Base-by-base conservation (phyloP, 2,797 vertebrate species). In the Champsocephalus esox region DNA sequence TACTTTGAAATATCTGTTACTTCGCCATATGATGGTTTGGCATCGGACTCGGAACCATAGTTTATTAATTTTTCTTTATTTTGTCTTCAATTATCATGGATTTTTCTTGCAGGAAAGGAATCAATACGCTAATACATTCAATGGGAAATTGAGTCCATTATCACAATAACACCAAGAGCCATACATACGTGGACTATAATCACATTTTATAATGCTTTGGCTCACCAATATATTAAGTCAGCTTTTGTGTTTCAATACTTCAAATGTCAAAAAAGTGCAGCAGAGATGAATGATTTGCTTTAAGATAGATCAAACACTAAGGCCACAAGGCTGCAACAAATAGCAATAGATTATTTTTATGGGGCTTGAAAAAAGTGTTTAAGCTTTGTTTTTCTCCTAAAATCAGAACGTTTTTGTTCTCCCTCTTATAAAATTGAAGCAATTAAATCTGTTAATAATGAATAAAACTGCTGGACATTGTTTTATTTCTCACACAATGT, bases 81-180 rank as follows among this genome's bases (percentile, higher is more conserved):
- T 21, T 68, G 32, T 51, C 64, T 43, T 60, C 59, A 80, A 9
- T 38, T 21, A 12, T 61, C 11, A 52, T 65, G 10, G 32, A 63
- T 41, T 74, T 46, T 55, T 70, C 21, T 73, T 41, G 41, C 32
- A 14, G 34, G 38, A 24, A 9, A 71, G 16, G 54, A 81, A 81
- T 86, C 67, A 68, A 81, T 82, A 57, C 48, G 3, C 56, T 44
- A 59, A 62, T 64, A 45, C 16, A 77, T 63, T 77, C 11, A 12
- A 61, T 49, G 12, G 56, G 28, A 77, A 75, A 77, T 55, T 44
- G 34, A 75, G 66, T 73, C 78, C 43, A 74, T 75, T 83, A 66
- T 55, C 34, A 57, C 56, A 51, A 57, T 55, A 56, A 76, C 44
- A 73, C 38, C 32, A 48, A 14, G 21, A 78, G 66, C 48, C 7